Evolutionary conservation across 1,140 invertebrate species (phyloP), one percentile per base, ranked within the genome.

Genomic region (Anastrepha obliqua): DNA sequence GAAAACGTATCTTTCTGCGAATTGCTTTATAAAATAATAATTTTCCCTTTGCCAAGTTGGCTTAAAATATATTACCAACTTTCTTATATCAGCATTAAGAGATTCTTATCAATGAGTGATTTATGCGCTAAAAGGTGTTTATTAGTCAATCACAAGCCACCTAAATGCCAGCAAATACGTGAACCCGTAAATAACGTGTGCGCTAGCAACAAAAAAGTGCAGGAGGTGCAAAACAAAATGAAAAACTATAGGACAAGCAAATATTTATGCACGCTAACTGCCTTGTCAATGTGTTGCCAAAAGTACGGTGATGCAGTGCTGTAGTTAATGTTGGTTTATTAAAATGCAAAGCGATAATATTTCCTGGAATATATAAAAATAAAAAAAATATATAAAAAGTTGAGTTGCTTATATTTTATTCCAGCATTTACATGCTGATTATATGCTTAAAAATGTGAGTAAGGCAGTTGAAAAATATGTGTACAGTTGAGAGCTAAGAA

Each of bases 91-190:
- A 17, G 74, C 17, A 13, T 17, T 2, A 20, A 81, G 7, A 81
- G 74, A 81, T 81, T 90, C 88, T 92, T 92, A 92, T 92, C 91
- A 89, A 89, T 89, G 90, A 92, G 91, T 92, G 91, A 92, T 92
- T 92, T 92, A 92, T 92, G 91, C 91, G 91, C 91, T 92, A 92
- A 92, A 92, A 90, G 89, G 89, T 90, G 92, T 92, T 92, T 92
- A 92, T 92, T 91, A 92, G 47, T 89, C 90, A 64, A 86, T 65
- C 85, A 86, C 20, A 86, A 15, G 58, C 7, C 8, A 39, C 20
- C 20, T 58, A 47, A 47, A 91, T 90, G 90, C 91, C 89, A 89
- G 88, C 60, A 87, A 89, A 78, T 62, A 44, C n/a, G 74, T 70
- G 59, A 62, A 55, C 7, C 6, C 44, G 74, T 81, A 55, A 81